Evolutionary conservation across 1,140 invertebrate genomes (phyloP), one percentile per base, ranked within the genome.

Genomic region (Listronotus bonariensis): DNA sequence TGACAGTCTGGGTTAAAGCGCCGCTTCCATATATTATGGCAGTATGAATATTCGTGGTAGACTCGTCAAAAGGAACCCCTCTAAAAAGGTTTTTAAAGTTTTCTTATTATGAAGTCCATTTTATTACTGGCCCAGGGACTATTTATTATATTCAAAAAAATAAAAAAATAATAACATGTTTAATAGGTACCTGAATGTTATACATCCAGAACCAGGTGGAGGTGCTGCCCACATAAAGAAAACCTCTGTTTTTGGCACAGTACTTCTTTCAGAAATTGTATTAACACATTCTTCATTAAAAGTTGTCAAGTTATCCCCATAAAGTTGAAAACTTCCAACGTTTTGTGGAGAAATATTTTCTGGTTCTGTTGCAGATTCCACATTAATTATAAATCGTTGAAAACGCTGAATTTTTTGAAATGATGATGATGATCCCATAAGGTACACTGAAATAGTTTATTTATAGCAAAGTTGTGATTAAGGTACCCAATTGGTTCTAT

Each of bases 141-240:
- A n/a, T n/a, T n/a, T n/a, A n/a, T n/a, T n/a, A n/a, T n/a, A n/a
- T n/a, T n/a, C n/a, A n/a, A n/a, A n/a, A n/a, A n/a, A n/a, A 26
- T 26, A 26, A 3, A 26, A 26, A 26, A 26, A 26, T 3, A 26
- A 26, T 26, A 26, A 5, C 2, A 26, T 26, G 5, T 26, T 26
- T 26, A 26, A 26, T 26, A 26, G 20, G 1, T 26, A 89, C 88
- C 85, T 89, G 79, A 94, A 84, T 58, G 88, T 82, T 15, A 97
- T 88, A 75, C 95, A 97, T 57, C 93, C 93, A 1, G 91, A 91
- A 6, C 91, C 91, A 0, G 86, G 76, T 9, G 86, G 86, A 2
- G 93, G 93, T 2, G 95, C 92, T 46, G 87, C 89, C 95, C 95
- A 97, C 85, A 95, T 88, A 46, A 94, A 91, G 74, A 92, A 89